phyloP scores from a whole-genome alignment of 2,113 vertebrate species.

The Ariopsis seemanni region DNA sequence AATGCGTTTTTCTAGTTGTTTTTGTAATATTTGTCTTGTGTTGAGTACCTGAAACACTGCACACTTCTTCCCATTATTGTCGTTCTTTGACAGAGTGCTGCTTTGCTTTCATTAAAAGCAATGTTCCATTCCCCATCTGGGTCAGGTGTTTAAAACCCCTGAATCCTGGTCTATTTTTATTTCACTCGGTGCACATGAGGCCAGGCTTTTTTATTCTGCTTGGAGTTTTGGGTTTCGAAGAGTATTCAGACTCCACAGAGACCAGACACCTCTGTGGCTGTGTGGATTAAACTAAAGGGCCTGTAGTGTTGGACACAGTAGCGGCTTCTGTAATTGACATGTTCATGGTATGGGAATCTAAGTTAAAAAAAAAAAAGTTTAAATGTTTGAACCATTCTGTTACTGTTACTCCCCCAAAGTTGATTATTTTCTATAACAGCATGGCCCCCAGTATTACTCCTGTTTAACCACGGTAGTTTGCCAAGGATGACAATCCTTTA shows the following conservation, averaged over 20 bases:
- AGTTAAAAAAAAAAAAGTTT: too few species aligned
- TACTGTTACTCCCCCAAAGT: not conserved
- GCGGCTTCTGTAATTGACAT: not conserved
- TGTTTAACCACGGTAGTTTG: not conserved
- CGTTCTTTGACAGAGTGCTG: conserved; percentile 2
- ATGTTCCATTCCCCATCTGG: not conserved
- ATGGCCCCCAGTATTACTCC: not conserved
- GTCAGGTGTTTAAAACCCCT: not conserved
- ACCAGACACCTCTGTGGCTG: not conserved
- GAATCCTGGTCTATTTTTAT: conserved; percentile 15
- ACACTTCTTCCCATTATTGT: conserved; percentile 6
- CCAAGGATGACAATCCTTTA: not conserved
- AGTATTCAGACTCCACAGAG: conserved; percentile 3
- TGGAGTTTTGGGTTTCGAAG: not conserved
- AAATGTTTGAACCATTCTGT: not conserved
- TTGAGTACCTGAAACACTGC: not conserved
- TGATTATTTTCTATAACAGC: not conserved
- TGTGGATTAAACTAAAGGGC: not conserved
- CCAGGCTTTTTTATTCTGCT: not conserved
- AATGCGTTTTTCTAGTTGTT: not conserved
- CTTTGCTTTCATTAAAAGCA: conserved; percentile 27
- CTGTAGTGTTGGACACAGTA: not conserved
- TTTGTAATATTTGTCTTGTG: not conserved
- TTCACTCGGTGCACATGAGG: not conserved
- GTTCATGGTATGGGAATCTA: not conserved